Evolutionary conservation across 2,113 vertebrate species (phyloP).

Genomic region (Dolichotis patagonum): DNA sequence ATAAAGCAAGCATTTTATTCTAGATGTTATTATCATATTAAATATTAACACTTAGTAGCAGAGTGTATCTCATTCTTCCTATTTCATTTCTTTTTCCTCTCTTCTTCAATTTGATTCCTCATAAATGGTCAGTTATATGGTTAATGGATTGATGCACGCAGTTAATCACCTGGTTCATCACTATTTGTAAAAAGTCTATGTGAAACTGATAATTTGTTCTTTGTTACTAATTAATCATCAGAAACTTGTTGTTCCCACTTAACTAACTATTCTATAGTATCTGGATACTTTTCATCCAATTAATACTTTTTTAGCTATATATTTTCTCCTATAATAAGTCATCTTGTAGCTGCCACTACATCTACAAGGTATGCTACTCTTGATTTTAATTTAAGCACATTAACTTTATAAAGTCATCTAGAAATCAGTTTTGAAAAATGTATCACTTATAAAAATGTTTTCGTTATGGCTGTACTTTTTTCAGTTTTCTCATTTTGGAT

Average conservation of each 20-base stretch:
- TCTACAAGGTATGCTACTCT: neutral
- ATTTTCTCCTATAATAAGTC: neutral
- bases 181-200: neutral
- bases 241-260: neutral
- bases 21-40: neutral
- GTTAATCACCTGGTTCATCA: neutral
- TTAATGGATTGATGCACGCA: neutral
- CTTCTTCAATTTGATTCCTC: neutral
- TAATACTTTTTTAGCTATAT: neutral
- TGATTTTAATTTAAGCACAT: slow-evolving; percentile 25
- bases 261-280: neutral
- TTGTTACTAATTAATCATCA: slow-evolving; percentile 1
- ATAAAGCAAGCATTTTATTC: neutral
- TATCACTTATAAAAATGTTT: neutral
- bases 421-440: slow-evolving; percentile 24
- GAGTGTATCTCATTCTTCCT: neutral
- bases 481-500: slow-evolving; percentile 7
- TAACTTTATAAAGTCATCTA: neutral
- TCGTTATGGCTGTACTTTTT: neutral
- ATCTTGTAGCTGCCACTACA: neutral
- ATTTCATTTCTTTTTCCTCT: slow-evolving; percentile 16
- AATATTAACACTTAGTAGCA: neutral
- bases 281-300: neutral
- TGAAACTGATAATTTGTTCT: neutral
- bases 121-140: neutral